Evolutionary conservation across 2,797 vertebrate genomes (phyloP).

Genomic region (Danio aesculapii): DNA sequence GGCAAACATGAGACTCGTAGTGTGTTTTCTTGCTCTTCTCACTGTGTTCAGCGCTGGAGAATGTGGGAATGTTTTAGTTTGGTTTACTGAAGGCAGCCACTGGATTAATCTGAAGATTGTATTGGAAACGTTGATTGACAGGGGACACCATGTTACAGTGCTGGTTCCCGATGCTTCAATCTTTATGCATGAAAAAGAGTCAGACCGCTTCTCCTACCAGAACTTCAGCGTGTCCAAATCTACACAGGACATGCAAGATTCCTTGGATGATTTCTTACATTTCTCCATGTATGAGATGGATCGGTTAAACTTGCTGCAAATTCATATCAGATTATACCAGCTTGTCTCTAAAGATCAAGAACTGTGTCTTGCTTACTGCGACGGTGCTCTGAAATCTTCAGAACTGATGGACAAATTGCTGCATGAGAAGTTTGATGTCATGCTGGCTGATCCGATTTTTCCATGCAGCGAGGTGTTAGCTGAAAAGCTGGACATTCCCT

Average conservation of each 20-base stretch:
- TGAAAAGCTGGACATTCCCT: slow-evolving; percentile 55
- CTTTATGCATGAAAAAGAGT: slow-evolving; percentile 65
- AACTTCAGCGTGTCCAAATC: slow-evolving; percentile 56
- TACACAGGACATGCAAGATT: not conserved
- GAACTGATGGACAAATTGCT: slow-evolving; percentile 74
- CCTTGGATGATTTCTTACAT: slow-evolving; percentile 52
- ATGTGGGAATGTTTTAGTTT: slow-evolving; percentile 77
- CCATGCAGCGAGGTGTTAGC: slow-evolving; percentile 78
- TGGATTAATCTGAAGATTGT: slow-evolving; percentile 81
- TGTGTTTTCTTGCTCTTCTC: not conserved
- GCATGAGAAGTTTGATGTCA: slow-evolving; percentile 68
- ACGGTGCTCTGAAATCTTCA: slow-evolving; percentile 66
- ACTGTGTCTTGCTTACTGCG: slow-evolving; percentile 68
- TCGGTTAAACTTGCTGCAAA: slow-evolving; percentile 70
- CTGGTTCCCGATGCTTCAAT: slow-evolving; percentile 66
- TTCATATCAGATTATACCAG: slow-evolving; percentile 70
- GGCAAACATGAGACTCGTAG: slow-evolving; percentile 1
- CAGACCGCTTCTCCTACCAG: slow-evolving; percentile 61
- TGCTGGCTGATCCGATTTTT: slow-evolving; percentile 76
- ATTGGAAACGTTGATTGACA: slow-evolving; percentile 70
- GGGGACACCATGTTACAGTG: slow-evolving; percentile 75
- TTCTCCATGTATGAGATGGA: slow-evolving; percentile 70
- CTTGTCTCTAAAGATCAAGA: slow-evolving; percentile 41
- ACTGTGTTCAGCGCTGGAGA: not conserved
- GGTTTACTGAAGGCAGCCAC: slow-evolving; percentile 81